Evolutionary conservation across 2,113 vertebrate species (phyloP).

Genomic region (Odobenus rosmarus): DNA sequence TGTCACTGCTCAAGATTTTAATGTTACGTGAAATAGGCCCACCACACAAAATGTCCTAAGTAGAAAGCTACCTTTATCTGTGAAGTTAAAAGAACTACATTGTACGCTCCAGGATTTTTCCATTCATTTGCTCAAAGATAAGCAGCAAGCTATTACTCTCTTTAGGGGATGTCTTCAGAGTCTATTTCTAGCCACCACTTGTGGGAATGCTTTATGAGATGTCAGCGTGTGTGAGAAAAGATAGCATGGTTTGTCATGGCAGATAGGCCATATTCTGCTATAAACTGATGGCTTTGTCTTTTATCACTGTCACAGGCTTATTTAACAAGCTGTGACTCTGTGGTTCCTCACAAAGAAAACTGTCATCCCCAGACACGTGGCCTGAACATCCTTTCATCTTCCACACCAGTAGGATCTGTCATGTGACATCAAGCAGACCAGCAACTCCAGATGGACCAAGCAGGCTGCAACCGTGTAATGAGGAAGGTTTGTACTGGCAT

Average conservation of each 20-base stretch:
- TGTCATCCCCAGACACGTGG: conserved; percentile 86
- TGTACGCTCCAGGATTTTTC: conserved; percentile 83
- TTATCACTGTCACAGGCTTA: conserved; percentile 88
- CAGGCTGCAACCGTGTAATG: conserved; percentile 56
- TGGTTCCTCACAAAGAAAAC: conserved; percentile 88
- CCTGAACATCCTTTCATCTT: conserved; percentile 86
- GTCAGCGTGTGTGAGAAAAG: conserved; percentile 88
- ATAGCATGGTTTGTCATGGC: conserved; percentile 90
- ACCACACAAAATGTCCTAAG: conserved; percentile 70
- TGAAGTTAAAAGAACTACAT: conserved; percentile 79
- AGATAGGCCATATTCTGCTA: conserved; percentile 88
- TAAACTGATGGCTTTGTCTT: conserved; percentile 87
- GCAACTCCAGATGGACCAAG: conserved; percentile 78
- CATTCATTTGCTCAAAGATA: conserved; percentile 88
- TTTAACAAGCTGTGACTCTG: conserved; percentile 89
- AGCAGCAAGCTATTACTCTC: conserved; percentile 86
- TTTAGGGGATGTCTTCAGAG: conserved; percentile 85
- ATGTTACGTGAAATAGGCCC: conserved; percentile 57
- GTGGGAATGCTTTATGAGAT: conserved; percentile 89
- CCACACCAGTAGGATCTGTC: conserved; percentile 79
- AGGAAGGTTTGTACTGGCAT: conserved; percentile 75
- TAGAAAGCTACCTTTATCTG: conserved; percentile 76
- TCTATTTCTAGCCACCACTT: conserved; percentile 88
- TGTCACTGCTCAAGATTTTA: conserved; percentile 37
- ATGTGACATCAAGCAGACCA: conserved; percentile 84